Conservation (phyloP, 2,113 vertebrate species). For the Ptyas mucosa region DNA sequence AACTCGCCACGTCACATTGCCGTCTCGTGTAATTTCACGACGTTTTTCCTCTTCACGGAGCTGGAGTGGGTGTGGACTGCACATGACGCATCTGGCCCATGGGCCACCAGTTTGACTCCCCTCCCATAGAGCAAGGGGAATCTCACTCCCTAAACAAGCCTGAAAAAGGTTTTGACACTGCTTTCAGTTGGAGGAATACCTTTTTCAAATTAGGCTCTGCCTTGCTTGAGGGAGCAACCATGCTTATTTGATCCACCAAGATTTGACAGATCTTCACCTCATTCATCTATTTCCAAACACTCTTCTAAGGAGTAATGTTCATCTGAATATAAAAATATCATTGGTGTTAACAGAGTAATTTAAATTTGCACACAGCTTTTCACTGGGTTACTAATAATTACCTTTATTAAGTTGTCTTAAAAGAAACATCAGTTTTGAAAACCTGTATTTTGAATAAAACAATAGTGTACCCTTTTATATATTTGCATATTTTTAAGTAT, state of each 20-base stretch:
- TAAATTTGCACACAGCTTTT: conserved; percentile 31
- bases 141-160: background rate
- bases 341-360: conserved; percentile 41
- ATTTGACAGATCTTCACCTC: background rate
- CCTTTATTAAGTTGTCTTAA: conserved; percentile 43
- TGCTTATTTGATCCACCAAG: background rate
- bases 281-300: conserved; percentile 41
- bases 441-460: conserved; percentile 44
- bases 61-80: too few relatives aligned
- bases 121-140: background rate
- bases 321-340: conserved; percentile 38
- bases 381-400: conserved; percentile 40
- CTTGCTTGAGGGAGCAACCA: background rate
- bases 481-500: conserved; percentile 52
- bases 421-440: conserved; percentile 47
- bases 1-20: too few relatives aligned
- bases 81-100: too few relatives aligned
- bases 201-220: background rate
- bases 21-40: too few relatives aligned
- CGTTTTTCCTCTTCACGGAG: too few relatives aligned
- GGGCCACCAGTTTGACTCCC: too few relatives aligned
- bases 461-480: conserved; percentile 47
- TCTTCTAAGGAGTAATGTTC: conserved; percentile 39
- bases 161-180: background rate
- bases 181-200: background rate